Evolutionary conservation across 2,113 vertebrate species (phyloP).

Genomic region (Panurus biarmicus): DNA sequence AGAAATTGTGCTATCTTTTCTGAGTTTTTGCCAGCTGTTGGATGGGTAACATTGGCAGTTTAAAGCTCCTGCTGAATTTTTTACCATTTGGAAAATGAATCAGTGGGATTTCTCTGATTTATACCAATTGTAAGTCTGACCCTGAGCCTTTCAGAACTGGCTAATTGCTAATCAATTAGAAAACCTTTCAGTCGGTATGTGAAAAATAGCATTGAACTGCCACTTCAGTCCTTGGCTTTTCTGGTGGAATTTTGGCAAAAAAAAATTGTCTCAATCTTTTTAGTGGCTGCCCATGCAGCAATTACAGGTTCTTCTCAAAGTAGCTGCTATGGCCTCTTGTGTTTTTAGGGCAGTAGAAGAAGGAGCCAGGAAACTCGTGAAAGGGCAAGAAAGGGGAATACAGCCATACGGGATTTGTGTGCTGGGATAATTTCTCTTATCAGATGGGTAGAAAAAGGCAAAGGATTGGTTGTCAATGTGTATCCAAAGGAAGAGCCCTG

Average conservation of each 20-base stretch:
- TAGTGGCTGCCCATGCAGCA: neutral
- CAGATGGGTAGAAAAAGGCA: neutral
- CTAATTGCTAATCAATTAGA: constrained; percentile 9
- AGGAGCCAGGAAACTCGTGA: neutral
- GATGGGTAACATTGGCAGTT: neutral
- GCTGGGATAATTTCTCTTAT: neutral
- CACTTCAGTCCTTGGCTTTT: neutral
- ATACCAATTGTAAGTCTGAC: neutral
- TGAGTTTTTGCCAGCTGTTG: constrained; percentile 9
- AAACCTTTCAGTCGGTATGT: neutral
- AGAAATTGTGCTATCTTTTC: neutral
- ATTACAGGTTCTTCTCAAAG: neutral
- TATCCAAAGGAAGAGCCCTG: neutral
- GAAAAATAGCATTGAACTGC: neutral
- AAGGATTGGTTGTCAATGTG: neutral
- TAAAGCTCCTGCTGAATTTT: neutral
- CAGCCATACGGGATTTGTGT: neutral
- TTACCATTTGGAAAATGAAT: neutral
- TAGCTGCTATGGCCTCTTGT: neutral
- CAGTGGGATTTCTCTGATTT: neutral
- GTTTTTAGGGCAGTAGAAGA: neutral
- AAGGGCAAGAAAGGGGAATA: neutral
- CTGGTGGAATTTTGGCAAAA: neutral
- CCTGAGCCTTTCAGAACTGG: neutral
- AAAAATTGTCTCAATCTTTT: neutral